phyloP scores from a whole-genome alignment of 2,113 vertebrate genomes.

The Lophius piscatorius region DNA sequence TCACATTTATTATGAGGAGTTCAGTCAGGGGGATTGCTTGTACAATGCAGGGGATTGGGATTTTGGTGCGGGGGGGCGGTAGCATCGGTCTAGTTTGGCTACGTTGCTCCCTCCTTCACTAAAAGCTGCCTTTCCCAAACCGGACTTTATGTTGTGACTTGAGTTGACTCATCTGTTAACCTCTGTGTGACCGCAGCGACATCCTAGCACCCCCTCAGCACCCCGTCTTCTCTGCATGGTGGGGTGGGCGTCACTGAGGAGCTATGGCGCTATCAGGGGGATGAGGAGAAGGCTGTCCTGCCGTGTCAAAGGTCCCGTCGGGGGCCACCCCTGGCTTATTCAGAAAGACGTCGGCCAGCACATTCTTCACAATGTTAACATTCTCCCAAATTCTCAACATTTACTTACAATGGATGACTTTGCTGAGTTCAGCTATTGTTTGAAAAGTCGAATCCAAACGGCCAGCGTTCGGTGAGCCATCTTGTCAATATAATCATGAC shows the following conservation, averaged over 20 bases:
- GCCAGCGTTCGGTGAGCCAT: constrained; percentile 70
- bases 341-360: constrained; percentile 71
- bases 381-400: constrained; percentile 76
- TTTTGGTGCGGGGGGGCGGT: too few relatives aligned
- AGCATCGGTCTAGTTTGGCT: too few relatives aligned
- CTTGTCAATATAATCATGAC: constrained; percentile 71
- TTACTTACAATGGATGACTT: constrained; percentile 68
- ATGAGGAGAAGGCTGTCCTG: constrained; percentile 54
- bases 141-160: background rate
- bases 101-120: background rate
- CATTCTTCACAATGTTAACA: constrained; percentile 82
- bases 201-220: constrained; percentile 27
- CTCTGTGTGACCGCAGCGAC: constrained; percentile 72
- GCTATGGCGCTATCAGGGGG: constrained; percentile 49
- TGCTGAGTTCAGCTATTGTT: constrained; percentile 51
- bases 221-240: constrained; percentile 34
- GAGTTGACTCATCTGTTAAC: constrained; percentile 59
- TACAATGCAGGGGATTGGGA: too few relatives aligned
- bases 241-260: constrained; percentile 56
- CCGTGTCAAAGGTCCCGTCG: constrained; percentile 71
- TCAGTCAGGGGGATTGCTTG: too few relatives aligned
- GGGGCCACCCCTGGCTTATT: constrained; percentile 65
- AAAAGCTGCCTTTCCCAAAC: background rate
- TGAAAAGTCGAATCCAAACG: constrained; percentile 50
- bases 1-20: too few relatives aligned